A percentile compares a stretch with the other conserved stretches of the same genome.
These are phyloP conservation scores for Eudorcas thomsonii DNA, from an alignment of 2,113 vertebrate genomes.

Conservation along the genomic window DNA sequence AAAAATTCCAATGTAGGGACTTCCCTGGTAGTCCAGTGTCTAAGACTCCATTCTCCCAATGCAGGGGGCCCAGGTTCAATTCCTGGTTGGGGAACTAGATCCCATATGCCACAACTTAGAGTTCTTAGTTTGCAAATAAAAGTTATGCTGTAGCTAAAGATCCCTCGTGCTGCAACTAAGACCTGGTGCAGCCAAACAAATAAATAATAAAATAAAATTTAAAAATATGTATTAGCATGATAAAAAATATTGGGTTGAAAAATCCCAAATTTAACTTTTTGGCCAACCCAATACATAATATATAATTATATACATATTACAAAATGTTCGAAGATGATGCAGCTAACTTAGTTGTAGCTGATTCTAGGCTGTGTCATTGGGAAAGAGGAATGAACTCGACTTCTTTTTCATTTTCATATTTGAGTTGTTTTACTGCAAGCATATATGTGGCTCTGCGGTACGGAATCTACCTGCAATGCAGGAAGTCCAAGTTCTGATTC, in stretches of 20 bases:
- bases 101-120: background rate
- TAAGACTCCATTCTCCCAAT: background rate
- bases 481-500: background rate
- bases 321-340: background rate
- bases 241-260: background rate
- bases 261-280: background rate
- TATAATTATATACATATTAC: background rate
- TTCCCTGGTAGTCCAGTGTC: background rate
- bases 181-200: background rate
- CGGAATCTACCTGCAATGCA: background rate
- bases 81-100: background rate
- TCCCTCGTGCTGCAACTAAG: rapidly evolving
- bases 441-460: background rate
- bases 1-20: background rate
- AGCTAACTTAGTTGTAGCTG: background rate
- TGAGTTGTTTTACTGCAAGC: background rate
- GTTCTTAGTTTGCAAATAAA: background rate
- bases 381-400: background rate
- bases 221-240: background rate
- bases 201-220: background rate
- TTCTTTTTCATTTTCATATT: background rate
- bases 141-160: background rate
- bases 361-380: background rate
- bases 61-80: background rate
- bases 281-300: background rate